Evolutionary conservation across 2,113 vertebrate species (phyloP), one percentile per base, ranked within the genome.

Genomic region (Paradoxurus hermaphroditus): DNA sequence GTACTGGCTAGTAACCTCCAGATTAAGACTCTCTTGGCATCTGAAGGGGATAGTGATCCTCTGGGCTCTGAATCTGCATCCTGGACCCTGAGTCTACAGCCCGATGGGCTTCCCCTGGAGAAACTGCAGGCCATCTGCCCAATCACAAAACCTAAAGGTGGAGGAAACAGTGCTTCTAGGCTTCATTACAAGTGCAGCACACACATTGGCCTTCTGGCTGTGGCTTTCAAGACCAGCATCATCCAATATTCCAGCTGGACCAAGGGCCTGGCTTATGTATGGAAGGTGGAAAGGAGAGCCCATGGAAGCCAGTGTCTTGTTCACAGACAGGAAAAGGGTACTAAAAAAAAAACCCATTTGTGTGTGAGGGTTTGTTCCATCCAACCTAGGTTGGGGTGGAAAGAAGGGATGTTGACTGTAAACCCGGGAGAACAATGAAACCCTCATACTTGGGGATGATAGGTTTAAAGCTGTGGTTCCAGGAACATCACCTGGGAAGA

Each of bases 151-250:
- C 34, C 36, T 83, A 67, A 31, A 88, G 56, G 70, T 36, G 13
- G 89, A 95, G 36, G 49, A 81, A 63, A 31, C n/a, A 72, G 65
- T 51, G 59, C 79, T 95, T 79, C 96, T 97, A 97, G 95, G 90
- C 86, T 56, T 97, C 62, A 98, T 98, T 97, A 94, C 12, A 96
- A 95, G 92, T 94, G 78, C 49, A 82, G 31, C 44, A 90, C 65
- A 87, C 85, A 96, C 27, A 89, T 75, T 56, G 51, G 44, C 46
- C 68, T 83, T 78, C 56, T 41, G 27, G 65, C 44, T 27, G 86
- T 89, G 73, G 67, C 3, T 4, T 96, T 90, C 86, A n/a, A 72
- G 91, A 93, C 56, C 31, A 16, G 90, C 81, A 67, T 70, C 88
- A 97, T 86, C 84, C 95, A 96, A 94, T 19, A n/a, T 83, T 92